A percentile compares a stretch with the other conserved stretches of the same genome.
phyloP scores from a whole-genome alignment of 2,797 vertebrate species.

The Enteromius thamalakanensis region DNA sequence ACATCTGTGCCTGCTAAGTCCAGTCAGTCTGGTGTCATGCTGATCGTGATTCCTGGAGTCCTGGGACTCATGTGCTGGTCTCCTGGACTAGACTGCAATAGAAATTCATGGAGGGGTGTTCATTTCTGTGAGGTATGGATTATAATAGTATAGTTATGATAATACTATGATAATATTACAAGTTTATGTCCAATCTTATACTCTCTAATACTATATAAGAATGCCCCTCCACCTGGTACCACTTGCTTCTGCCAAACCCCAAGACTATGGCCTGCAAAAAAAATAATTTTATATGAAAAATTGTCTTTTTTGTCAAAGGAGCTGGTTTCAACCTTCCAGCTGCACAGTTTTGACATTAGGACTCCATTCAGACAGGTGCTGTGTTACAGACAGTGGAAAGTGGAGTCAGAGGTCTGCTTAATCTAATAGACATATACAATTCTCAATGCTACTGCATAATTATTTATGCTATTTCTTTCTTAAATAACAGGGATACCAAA shows the following conservation, averaged over 20 bases:
- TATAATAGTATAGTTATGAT: no score
- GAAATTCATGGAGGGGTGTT: slow-evolving; percentile 73
- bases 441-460: not conserved
- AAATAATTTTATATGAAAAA: not conserved
- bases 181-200: not conserved
- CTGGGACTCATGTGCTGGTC: slow-evolving; percentile 73
- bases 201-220: no score
- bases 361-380: slow-evolving; percentile 75
- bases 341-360: slow-evolving; percentile 76
- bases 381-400: slow-evolving; percentile 74
- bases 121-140: slow-evolving; percentile 78
- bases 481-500: slow-evolving; percentile 72
- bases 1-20: slow-evolving; percentile 71
- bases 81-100: slow-evolving; percentile 69
- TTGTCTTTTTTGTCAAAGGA: slow-evolving; percentile 64
- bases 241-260: not conserved
- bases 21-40: slow-evolving; percentile 66
- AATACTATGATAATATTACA: not conserved
- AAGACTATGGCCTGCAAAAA: not conserved
- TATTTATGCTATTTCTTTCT: not conserved
- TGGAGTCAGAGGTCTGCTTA: slow-evolving; percentile 72
- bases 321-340: slow-evolving; percentile 72
- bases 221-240: not conserved
- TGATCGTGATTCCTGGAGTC: slow-evolving; percentile 72
- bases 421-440: not conserved